Conservation (phyloP, 2,113 vertebrate species). For the Upupa epops region DNA sequence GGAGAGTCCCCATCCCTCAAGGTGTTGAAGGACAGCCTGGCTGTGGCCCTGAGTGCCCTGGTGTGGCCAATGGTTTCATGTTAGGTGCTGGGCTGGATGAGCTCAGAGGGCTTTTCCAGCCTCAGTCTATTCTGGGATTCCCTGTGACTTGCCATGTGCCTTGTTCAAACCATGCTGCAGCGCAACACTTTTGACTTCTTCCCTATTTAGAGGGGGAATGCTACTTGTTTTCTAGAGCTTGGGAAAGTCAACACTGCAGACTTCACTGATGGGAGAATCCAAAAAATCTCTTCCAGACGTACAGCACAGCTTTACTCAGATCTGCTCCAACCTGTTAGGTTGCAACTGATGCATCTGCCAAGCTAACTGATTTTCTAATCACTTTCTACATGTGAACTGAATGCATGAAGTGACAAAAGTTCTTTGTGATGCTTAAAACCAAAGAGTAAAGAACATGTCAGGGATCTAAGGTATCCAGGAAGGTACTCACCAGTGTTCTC, state of each 20-base stretch:
- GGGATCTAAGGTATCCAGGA: background rate
- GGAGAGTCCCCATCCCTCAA: no score
- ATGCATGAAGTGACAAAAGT: background rate
- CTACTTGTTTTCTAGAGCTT: background rate
- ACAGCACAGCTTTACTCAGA: background rate
- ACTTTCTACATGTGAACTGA: background rate
- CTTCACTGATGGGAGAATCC: background rate
- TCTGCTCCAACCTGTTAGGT: background rate
- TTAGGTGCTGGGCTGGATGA: no score
- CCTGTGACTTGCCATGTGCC: background rate
- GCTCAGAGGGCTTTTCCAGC: no score
- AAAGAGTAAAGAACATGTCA: background rate
- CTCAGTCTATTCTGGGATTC: no score
- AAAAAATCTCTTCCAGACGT: background rate
- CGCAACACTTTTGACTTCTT: background rate
- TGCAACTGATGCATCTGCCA: background rate
- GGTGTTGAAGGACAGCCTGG: no score
- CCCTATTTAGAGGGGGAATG: background rate
- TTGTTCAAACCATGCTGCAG: background rate
- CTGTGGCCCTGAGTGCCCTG: no score
- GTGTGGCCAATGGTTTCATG: no score
- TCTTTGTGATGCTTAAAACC: background rate
- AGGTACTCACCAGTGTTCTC: slow-evolving; percentile 35
- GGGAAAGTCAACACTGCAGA: background rate
- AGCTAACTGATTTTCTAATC: background rate